Percentiles rank a stretch among this genome's conserved stretches.
Evolutionary conservation across 2,113 vertebrate genomes (phyloP).

Genomic region (Tenrec ecaudatus): DNA sequence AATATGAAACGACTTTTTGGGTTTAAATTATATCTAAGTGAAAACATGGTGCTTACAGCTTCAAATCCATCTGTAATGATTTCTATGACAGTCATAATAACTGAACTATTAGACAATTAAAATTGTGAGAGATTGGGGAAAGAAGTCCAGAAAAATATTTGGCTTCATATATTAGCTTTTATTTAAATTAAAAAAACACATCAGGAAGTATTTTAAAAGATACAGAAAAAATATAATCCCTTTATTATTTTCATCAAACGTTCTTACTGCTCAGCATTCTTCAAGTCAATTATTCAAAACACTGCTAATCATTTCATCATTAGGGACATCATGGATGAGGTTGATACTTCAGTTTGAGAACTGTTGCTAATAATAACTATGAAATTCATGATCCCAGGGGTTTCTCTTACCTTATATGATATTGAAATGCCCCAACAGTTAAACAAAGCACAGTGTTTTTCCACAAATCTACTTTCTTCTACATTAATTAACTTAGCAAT

Average conservation of each 20-base stretch:
- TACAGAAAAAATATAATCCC: background rate
- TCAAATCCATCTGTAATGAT: slow-evolving; percentile 53
- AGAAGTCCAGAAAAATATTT: background rate
- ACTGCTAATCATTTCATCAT: background rate
- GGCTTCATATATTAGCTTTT: background rate
- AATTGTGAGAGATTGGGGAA: background rate
- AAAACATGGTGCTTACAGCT: slow-evolving; percentile 40
- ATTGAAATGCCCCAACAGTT: background rate
- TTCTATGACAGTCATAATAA: slow-evolving; percentile 56
- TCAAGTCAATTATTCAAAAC: slow-evolving; percentile 46
- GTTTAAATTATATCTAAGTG: slow-evolving; percentile 48
- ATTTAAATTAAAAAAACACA: background rate
- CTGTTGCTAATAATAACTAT: background rate
- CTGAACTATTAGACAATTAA: slow-evolving; percentile 41
- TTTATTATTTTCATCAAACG: slow-evolving; percentile 42
- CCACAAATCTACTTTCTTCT: background rate
- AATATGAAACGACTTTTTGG: background rate
- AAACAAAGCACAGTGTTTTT: background rate
- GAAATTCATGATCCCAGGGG: background rate
- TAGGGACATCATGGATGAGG: background rate
- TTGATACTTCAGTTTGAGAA: background rate
- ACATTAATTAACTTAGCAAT: background rate
- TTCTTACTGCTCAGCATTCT: slow-evolving; percentile 24
- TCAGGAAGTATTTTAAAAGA: background rate
- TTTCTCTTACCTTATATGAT: background rate